Conservation (phyloP, 2,888 invertebrate species). For the Apantesis nais region DNA sequence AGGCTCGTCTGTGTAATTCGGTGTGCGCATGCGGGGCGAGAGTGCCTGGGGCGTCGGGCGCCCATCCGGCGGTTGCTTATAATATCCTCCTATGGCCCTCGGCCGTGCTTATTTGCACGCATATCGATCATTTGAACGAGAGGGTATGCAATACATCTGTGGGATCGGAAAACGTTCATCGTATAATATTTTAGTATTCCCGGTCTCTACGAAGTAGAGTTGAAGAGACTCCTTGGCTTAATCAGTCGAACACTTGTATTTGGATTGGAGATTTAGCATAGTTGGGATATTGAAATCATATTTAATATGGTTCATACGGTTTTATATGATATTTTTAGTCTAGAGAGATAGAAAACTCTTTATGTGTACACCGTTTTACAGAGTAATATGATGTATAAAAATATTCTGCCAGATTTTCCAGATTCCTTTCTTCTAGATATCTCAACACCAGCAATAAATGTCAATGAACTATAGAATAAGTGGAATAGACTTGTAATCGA, state of each 20-base stretch:
- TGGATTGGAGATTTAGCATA: no score
- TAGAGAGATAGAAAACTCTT: no score
- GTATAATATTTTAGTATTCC: slow-evolving; percentile 41
- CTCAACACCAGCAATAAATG: not conserved
- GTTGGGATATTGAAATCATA: no score
- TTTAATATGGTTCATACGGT: no score
- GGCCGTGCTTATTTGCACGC: slow-evolving; percentile 49
- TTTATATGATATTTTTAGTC: no score
- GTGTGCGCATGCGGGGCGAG: slow-evolving; percentile 53
- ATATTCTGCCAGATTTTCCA: not conserved
- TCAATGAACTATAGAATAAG: not conserved
- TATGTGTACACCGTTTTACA: no score
- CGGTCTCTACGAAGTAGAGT: slow-evolving; percentile 29
- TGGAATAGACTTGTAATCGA: not conserved
- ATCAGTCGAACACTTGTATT: slow-evolving; percentile 33
- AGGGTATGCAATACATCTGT: slow-evolving; percentile 40
- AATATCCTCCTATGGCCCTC: slow-evolving; percentile 34
- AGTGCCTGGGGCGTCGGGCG: slow-evolving; percentile 34
- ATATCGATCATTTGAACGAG: slow-evolving; percentile 50
- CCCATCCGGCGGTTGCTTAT: slow-evolving; percentile 34
- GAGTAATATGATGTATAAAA: slow-evolving; percentile 9
- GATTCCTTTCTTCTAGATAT: not conserved
- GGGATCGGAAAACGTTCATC: slow-evolving; percentile 35
- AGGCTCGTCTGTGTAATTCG: slow-evolving; percentile 46
- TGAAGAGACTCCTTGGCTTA: slow-evolving; percentile 37